These are phyloP conservation scores for Rhombomys opimus DNA, from an alignment of 2,113 vertebrate genomes.

Conservation along the genomic window DNA sequence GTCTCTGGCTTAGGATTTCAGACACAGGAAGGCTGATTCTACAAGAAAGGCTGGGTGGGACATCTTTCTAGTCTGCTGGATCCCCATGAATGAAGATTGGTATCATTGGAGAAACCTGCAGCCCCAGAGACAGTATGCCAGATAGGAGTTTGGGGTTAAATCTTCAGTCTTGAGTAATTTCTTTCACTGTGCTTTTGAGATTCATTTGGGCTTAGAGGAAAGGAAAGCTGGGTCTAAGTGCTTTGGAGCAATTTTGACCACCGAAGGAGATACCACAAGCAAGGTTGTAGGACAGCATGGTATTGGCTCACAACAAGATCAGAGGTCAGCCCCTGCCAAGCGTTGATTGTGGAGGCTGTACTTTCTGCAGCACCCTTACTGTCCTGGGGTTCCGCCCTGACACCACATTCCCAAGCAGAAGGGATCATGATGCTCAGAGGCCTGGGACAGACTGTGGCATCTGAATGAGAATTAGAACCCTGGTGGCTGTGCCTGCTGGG, in stretches of 20 bases:
- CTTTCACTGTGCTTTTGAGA: background rate
- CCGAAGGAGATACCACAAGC: background rate
- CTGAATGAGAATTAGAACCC: background rate
- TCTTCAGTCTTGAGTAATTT: background rate
- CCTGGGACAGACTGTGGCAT: background rate
- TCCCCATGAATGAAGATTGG: background rate
- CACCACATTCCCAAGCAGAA: background rate
- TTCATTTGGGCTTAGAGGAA: background rate
- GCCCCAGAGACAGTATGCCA: background rate
- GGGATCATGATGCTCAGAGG: background rate
- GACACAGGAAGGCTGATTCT: fast-evolving
- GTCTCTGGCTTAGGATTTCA: fast-evolving
- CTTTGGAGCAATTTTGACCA: background rate
- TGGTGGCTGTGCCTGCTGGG: background rate
- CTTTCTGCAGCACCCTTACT: background rate
- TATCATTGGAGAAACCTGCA: fast-evolving
- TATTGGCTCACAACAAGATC: background rate
- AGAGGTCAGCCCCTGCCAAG: background rate
- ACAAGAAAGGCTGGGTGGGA: fast-evolving
- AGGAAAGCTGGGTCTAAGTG: fast-evolving
- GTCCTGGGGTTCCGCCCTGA: background rate
- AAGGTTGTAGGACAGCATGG: background rate
- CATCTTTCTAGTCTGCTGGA: too few relatives aligned
- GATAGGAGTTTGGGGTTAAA: fast-evolving
- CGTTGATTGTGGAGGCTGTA: too few relatives aligned